Percentiles rank a stretch among this genome's conserved stretches.
phyloP scores from a whole-genome alignment of 2,888 invertebrate species.

The Leptinotarsa rubiginosa region DNA sequence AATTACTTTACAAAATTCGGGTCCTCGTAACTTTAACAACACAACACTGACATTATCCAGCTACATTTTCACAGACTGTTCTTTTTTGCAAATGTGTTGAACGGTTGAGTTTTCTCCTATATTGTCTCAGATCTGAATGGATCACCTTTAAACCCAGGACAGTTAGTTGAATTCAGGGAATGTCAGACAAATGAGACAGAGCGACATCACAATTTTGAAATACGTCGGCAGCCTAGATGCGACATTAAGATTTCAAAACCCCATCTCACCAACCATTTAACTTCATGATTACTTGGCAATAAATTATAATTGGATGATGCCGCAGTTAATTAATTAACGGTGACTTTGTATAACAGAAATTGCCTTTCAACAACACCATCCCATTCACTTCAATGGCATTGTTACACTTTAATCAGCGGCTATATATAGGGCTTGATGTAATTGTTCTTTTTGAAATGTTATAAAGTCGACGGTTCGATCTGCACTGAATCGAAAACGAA shows the following conservation, averaged over 20 bases:
- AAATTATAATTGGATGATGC: conserved; percentile 30
- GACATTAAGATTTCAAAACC: conserved; percentile 14
- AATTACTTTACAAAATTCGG: too few relatives aligned
- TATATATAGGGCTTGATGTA: conserved; percentile 11
- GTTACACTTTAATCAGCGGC: conserved; percentile 16
- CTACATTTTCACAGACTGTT: too few relatives aligned
- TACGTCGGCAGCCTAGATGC: neutral
- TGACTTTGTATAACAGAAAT: conserved; percentile 30
- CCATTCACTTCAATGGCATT: conserved; percentile 14
- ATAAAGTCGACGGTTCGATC: neutral
- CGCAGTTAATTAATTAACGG: conserved; percentile 34
- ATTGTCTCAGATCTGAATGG: neutral
- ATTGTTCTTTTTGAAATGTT: conserved; percentile 8
- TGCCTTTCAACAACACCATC: conserved; percentile 18
- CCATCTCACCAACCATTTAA: conserved; percentile 17
- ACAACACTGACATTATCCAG: too few relatives aligned
- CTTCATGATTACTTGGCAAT: conserved; percentile 28
- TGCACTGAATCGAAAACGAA: conserved; percentile 20
- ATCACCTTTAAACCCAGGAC: neutral
- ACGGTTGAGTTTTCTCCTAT: neutral
- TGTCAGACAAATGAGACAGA: neutral
- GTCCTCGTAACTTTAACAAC: too few relatives aligned
- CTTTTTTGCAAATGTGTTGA: too few relatives aligned
- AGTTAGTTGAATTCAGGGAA: neutral
- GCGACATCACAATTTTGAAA: conserved; percentile 5